Evolutionary conservation across 1,140 invertebrate species (phyloP).

Genomic region (Bicyclus anynana): DNA sequence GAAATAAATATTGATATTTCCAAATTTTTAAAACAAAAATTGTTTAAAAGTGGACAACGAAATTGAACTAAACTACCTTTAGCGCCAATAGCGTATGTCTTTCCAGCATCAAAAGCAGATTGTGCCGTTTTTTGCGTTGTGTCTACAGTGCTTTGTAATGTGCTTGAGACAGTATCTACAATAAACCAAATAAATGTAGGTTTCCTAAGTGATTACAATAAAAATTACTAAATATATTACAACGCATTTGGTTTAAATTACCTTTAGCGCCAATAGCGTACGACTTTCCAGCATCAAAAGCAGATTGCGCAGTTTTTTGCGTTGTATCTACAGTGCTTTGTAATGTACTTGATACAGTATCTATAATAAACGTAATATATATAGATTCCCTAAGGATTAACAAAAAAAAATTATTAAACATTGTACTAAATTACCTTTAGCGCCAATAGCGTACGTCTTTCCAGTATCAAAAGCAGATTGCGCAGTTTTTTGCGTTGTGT

Average conservation of each 20-base stretch:
- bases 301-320: conserved; percentile 48
- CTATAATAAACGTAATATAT: conserved; percentile 35
- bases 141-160: conserved; percentile 1
- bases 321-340: conserved; percentile 44
- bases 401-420: no score
- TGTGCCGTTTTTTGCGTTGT: conserved; percentile 34
- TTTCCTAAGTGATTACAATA: no score
- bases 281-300: conserved; percentile 40
- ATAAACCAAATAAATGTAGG: no score
- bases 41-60: no score
- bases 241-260: conserved; percentile 1
- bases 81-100: conserved; percentile 35
- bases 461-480: conserved; percentile 45
- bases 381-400: not conserved
- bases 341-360: conserved; percentile 41
- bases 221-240: no score
- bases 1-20: not conserved
- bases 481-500: conserved; percentile 47
- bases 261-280: conserved; percentile 40
- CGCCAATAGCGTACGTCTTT: conserved; percentile 35
- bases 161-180: not conserved
- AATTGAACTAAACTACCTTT: conserved; percentile 29
- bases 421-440: conserved; percentile 33
- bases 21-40: not conserved
- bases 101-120: conserved; percentile 41